Evolutionary conservation across 2,888 invertebrate genomes (phyloP), one percentile per base, ranked within the genome.

Genomic region (Cephonodes hylas): DNA sequence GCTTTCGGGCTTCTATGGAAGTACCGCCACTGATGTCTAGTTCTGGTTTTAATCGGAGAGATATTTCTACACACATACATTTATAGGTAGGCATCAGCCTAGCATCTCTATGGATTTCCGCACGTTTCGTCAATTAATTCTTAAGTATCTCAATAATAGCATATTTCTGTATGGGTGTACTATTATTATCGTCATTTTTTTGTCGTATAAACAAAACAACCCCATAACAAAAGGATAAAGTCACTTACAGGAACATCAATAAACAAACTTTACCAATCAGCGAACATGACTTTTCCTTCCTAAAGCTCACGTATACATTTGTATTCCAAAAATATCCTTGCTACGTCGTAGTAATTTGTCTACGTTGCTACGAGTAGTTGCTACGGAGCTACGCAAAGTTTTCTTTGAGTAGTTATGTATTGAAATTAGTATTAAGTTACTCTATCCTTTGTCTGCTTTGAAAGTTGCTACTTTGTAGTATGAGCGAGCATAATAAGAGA

Each of bases 261-360:
- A 27, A 53, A 20, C 18, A 15, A 53, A 53, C 31, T 53, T 53
- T 31, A 27, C 4, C 18, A 18, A 53, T 31, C 53, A 53, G 18
- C 27, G 8, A 4, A 27, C 18, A 53, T n/a, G 22, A 46, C 27
- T 48, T 31, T 15, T 10, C 44, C 44, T 20, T 23, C 34, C 7
- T 45, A 20, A 31, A 31, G 53, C 8, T 53, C 27, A 8, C 27
- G 15, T 18, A 31, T 18, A 27, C 27, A 53, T 53, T 31, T 31
- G 31, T 53, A 31, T 53, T 53, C 53, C 23, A 0, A 3, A 2
- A 18, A 15, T 31, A 53, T 7, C 2, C 18, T 27, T 31, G 23
- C 46, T 23, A 31, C 53, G 53, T 53, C 53, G 53, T 53, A 27
- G 53, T 18, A 53, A 53, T 27, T 53, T 53, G 53, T 18, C 53